phyloP scores from a whole-genome alignment of 2,888 invertebrate genomes.

The Lordiphosa fenestrarum region DNA sequence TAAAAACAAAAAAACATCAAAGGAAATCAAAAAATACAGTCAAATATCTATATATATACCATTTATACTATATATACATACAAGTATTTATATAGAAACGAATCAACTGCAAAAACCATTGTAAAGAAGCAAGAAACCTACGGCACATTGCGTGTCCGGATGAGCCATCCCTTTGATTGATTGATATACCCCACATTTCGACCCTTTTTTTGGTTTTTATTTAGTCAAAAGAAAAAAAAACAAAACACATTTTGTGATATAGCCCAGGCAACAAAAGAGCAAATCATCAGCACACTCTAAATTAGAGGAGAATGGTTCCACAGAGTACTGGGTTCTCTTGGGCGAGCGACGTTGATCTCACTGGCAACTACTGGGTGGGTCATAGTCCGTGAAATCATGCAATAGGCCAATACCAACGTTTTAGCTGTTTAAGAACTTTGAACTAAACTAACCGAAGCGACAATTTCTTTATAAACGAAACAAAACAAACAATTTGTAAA shows the following conservation, averaged over 20 bases:
- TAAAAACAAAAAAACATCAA: slow-evolving; percentile 5
- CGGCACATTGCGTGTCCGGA: not conserved
- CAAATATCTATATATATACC: slow-evolving; percentile 19
- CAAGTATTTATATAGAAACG: slow-evolving; percentile 7
- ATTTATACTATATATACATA: slow-evolving; percentile 18
- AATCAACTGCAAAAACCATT: not conserved
- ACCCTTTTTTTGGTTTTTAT: too few species aligned
- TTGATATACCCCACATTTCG: too few species aligned
- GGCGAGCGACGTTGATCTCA: slow-evolving; percentile 20
- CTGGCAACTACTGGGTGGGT: not conserved
- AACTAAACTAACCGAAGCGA: slow-evolving; percentile 29
- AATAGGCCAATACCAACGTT: slow-evolving; percentile 29
- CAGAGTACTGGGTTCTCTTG: not conserved
- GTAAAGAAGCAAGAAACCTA: not conserved
- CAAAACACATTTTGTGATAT: slow-evolving; percentile 41
- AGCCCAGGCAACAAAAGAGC: slow-evolving; percentile 21
- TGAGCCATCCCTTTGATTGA: too few species aligned
- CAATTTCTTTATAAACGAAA: slow-evolving; percentile 30
- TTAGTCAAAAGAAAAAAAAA: slow-evolving; percentile 2
- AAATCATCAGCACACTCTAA: slow-evolving; percentile 6
- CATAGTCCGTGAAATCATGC: slow-evolving; percentile 13
- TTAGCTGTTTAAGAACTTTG: slow-evolving; percentile 34
- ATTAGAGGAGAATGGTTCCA: slow-evolving; percentile 2
- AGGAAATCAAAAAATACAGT: slow-evolving; percentile 17
- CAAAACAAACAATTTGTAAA: slow-evolving; percentile 27